Evolutionary conservation across 1,140 invertebrate species (phyloP).

Genomic region (Tetramorium parvispinum): DNA sequence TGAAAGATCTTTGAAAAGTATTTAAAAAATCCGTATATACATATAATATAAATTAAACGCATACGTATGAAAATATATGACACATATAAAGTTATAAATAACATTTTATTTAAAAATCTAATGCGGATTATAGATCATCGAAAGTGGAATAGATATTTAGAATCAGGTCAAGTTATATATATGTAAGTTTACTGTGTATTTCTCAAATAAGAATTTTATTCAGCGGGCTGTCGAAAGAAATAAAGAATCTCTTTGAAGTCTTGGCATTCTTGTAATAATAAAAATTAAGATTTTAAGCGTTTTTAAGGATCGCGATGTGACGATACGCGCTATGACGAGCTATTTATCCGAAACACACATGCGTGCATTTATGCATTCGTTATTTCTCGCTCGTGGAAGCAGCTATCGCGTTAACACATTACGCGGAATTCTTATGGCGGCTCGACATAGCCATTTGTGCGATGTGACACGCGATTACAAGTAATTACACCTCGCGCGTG

Average conservation of each 20-base stretch:
- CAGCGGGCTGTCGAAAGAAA: not conserved
- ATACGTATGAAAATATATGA: not conserved
- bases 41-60: not conserved
- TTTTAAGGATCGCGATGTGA: not conserved
- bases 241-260: not conserved
- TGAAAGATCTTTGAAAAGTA: not conserved
- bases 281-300: not conserved
- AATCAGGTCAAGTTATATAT: not conserved
- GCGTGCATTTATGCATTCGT: slow-evolving; percentile 33
- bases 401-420: slow-evolving; percentile 52
- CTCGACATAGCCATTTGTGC: slow-evolving; percentile 39
- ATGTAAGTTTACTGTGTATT: not conserved
- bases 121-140: not conserved
- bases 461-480: slow-evolving; percentile 57
- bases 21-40: not conserved
- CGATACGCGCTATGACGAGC: not conserved
- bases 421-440: slow-evolving; percentile 52
- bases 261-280: not conserved
- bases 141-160: not conserved
- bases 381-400: slow-evolving; percentile 32
- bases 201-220: not conserved
- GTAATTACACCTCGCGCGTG: slow-evolving; percentile 54
- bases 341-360: slow-evolving; percentile 8
- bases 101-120: not conserved
- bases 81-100: not conserved